Conservation (phyloP, 2,113 vertebrate species). For the Phasianus colchicus region DNA sequence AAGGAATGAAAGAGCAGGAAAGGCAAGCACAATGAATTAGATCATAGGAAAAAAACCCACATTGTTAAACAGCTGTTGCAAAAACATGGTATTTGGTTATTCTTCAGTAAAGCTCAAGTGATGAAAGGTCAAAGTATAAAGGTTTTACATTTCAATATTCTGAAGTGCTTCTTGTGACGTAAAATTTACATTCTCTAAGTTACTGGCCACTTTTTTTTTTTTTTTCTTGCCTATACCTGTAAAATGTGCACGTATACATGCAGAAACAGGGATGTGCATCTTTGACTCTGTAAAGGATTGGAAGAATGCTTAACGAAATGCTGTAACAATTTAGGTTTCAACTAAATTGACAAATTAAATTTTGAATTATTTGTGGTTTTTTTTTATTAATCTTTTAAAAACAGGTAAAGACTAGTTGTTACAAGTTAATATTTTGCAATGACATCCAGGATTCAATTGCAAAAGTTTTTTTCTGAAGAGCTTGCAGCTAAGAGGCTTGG, state of each 20-base stretch:
- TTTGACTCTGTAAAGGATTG: neutral
- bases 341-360: neutral
- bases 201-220: neutral
- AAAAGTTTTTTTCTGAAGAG: neutral
- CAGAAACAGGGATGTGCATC: neutral
- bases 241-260: neutral
- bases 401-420: neutral
- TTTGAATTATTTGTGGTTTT: neutral
- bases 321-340: neutral
- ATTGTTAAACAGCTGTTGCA: neutral
- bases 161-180: neutral
- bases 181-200: neutral
- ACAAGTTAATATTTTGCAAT: neutral
- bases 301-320: neutral
- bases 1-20: neutral
- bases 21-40: conserved; percentile 4
- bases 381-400: neutral
- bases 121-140: neutral
- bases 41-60: neutral
- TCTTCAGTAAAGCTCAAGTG: neutral
- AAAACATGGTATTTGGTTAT: neutral
- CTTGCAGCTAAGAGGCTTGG: neutral
- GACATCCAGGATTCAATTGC: neutral
- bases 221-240: neutral
- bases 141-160: neutral